Base-by-base conservation (phyloP, 1,140 invertebrate genomes). In the Drosophila ironensis region DNA sequence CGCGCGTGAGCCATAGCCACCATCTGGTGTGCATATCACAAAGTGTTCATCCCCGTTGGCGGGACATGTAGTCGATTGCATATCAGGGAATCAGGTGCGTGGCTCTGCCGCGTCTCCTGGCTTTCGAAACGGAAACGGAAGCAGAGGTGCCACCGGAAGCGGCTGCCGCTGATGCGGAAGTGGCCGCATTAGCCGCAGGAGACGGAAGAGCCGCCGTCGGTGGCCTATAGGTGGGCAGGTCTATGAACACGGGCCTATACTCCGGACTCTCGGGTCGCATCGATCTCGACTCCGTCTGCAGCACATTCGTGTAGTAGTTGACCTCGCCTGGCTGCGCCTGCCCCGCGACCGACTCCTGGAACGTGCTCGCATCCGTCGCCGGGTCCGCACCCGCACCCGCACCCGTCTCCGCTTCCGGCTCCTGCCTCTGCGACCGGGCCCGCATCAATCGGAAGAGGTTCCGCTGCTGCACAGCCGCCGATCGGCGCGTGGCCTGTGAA, bases 211-310 rank as follows among this genome's bases (percentile, higher is more conserved):
- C 11, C 19, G 9, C 40, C 40, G 22, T 20, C 0, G 72, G 48
- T 17, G 89, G 89, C 22, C 75, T 64, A 40, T 87, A 90, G 3
- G 89, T 90, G 33, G 89, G 89, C 19, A 90, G 41, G 33, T 90
- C 87, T 25, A 90, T 78, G 35, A 88, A 89, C 3, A 90, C 75
- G 3, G 80, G 72, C 22, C 72, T 70, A 50, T 88, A 88, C 19
- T 74, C 78, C 19, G 86, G 86, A 30, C 69, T 47, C 48, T 88
- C 88, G 3, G 88, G 88, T 0, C 75, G 78, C 71, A 89, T 73
- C 1, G 88, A 66, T 0, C 88, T 63, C 19, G 88, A 84, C 30
- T 89, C 81, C 1, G 69, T 44, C 0, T 67, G 57, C 44, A 87
- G 48, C 35, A 74, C 30, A 50, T 89, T 89, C 3, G 88, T 89